A percentile compares a stretch with the other conserved stretches of the same genome.
Conservation (phyloP, 30 jellyfish, hydroid and myxozoan genomes). For the Mastigias papua region DNA sequence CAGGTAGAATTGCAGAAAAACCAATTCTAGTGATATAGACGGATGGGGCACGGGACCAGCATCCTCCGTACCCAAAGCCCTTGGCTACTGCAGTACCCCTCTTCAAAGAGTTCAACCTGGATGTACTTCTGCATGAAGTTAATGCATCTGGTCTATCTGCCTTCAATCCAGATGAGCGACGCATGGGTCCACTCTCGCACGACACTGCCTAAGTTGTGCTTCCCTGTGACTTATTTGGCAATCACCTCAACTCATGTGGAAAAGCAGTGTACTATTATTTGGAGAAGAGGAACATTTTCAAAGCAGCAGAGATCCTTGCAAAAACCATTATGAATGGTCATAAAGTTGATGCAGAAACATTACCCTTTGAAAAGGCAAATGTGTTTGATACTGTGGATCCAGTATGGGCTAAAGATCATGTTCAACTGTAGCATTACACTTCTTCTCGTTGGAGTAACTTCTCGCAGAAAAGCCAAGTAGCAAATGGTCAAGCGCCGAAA, state of each 20-base stretch:
- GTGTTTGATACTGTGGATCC: no score
- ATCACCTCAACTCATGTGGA: neutral
- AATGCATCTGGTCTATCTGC: neutral
- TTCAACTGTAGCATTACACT: no score
- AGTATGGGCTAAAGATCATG: no score
- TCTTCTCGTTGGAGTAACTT: no score
- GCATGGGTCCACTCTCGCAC: neutral
- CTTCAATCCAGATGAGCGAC: neutral
- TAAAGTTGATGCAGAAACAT: no score
- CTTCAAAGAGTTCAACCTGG: neutral
- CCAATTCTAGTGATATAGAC: neutral
- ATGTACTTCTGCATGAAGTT: neutral
- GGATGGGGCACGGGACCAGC: neutral
- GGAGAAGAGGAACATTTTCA: neutral
- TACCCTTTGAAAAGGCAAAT: no score
- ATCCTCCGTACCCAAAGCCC: neutral
- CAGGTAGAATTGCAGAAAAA: no score
- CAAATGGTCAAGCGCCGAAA: no score
- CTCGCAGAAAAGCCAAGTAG: no score
- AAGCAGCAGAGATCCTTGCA: neutral
- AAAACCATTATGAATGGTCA: no score
- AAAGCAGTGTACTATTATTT: neutral
- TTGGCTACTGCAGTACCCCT: neutral
- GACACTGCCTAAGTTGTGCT: neutral
- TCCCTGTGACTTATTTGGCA: neutral